Base-by-base conservation (phyloP, 1,140 invertebrate species). In the Chrysopa pallens region DNA sequence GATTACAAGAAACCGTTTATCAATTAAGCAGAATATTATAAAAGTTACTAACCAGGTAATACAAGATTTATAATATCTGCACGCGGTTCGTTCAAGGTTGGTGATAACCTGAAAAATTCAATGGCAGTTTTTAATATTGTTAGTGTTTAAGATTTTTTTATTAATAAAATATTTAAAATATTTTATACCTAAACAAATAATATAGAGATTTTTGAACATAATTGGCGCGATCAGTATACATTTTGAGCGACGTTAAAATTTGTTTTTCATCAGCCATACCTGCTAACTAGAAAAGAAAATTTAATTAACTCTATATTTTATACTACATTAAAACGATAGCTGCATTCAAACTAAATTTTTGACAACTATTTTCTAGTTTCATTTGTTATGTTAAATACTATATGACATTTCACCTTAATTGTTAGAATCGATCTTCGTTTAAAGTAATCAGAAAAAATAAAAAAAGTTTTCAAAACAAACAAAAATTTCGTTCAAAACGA, bases 171-270 rank as follows among this genome's bases (percentile, higher is more conserved):
- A 3, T 38, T 13, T 13, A 11, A 35, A 35, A 35, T 35, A 35
- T 3, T 35, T 35, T 35, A 35, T 9, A 35, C 53, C 46, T 38
- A 50, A 84, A 84, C 36, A 84, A 60, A 56, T 78, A 74, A 59
- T 78, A 81, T 8, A 84, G 56, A 43, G 76, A 76, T 55, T 79
- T 81, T 54, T 84, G 79, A 6, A 83, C 69, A 53, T 77, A 83
- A 39, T 69, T 59, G 29, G 68, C 63, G 38, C 78, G 66, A 17
- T 62, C 61, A 4, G 66, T 63, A 51, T 85, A 82, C 42, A 72
- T 66, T 50, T 64, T 65, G 9, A 85, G 42, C 3, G 62, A 23
- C 68, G 67, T 51, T 45, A 80, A 53, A 39, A 80, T 67, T 64
- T 80, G 77, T 23, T 62, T 57, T 52, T 78, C 73, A 40, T 64